Conservation (phyloP, 2,113 vertebrate genomes). For the Pomatorhinus ruficollis region DNA sequence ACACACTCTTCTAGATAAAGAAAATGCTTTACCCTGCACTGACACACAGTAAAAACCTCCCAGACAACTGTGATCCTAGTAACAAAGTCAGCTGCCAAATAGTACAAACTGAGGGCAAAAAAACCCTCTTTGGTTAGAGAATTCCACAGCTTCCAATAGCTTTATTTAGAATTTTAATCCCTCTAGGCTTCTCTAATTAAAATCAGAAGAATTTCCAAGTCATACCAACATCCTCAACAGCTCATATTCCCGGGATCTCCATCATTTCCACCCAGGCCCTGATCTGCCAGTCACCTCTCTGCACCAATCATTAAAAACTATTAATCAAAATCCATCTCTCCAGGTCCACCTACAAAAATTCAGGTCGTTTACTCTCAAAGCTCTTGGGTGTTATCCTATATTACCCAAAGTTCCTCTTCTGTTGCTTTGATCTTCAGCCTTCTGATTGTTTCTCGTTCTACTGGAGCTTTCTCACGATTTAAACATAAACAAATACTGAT, state of each 20-base stretch:
- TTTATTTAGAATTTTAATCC: background rate
- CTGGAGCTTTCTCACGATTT: too few relatives aligned
- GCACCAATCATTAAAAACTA: background rate
- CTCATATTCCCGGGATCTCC: background rate
- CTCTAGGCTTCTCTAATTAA: slow-evolving; percentile 10
- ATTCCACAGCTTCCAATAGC: background rate
- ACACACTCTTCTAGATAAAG: background rate
- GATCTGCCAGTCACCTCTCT: background rate
- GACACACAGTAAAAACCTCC: background rate
- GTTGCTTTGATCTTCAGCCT: too few relatives aligned
- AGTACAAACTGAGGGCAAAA: background rate
- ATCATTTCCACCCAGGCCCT: background rate
- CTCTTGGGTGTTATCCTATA: background rate
- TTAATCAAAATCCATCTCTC: background rate
- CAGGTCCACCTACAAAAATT: background rate
- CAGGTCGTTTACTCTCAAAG: background rate
- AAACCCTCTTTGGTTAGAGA: background rate
- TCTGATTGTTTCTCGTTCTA: too few relatives aligned
- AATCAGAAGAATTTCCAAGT: slow-evolving; percentile 1
- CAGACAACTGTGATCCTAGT: background rate
- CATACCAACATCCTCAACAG: background rate
- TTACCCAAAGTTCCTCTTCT: background rate
- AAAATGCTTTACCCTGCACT: background rate
- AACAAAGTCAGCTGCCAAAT: background rate
- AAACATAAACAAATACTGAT: too few relatives aligned